Conservation (phyloP, 2,797 vertebrate species). For the Poecilia velifera region DNA sequence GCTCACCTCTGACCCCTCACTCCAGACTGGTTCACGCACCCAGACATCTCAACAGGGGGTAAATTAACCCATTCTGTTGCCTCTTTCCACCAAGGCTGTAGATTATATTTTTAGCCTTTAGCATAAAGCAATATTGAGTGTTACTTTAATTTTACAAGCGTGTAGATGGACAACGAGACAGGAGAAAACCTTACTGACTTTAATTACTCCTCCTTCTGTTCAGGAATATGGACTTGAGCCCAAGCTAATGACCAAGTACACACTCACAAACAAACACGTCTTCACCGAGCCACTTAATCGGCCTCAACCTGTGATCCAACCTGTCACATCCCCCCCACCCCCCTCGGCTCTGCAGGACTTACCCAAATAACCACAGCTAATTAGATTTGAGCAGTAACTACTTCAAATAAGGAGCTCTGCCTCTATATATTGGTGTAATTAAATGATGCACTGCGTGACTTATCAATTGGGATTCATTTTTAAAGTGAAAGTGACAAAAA, state of each 20-base stretch:
- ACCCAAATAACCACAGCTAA: constrained; percentile 37
- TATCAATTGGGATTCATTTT: neutral
- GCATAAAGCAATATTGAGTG: neutral
- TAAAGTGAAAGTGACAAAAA: neutral
- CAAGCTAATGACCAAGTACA: constrained; percentile 23
- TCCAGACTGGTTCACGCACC: constrained; percentile 5
- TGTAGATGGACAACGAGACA: neutral
- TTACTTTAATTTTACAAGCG: neutral
- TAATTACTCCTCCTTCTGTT: constrained; percentile 52
- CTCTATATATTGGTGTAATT: constrained; percentile 24
- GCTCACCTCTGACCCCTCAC: neutral
- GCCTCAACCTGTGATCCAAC: constrained; percentile 6
- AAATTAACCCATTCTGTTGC: neutral
- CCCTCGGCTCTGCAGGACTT: constrained; percentile 25
- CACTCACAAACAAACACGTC: constrained; percentile 5
- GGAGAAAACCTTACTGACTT: neutral
- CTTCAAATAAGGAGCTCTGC: constrained; percentile 22
- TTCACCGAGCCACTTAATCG: constrained; percentile 23
- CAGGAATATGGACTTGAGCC: constrained; percentile 4
- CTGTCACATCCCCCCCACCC: neutral
- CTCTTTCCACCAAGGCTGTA: neutral
- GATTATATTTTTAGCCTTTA: neutral
- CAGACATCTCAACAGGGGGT: constrained; percentile 24
- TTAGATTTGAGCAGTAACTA: constrained; percentile 41
- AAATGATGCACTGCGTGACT: constrained; percentile 10